Evolutionary conservation across 2,888 invertebrate species (phyloP), one percentile per base, ranked within the genome.

Genomic region (Tigriopus californicus): DNA sequence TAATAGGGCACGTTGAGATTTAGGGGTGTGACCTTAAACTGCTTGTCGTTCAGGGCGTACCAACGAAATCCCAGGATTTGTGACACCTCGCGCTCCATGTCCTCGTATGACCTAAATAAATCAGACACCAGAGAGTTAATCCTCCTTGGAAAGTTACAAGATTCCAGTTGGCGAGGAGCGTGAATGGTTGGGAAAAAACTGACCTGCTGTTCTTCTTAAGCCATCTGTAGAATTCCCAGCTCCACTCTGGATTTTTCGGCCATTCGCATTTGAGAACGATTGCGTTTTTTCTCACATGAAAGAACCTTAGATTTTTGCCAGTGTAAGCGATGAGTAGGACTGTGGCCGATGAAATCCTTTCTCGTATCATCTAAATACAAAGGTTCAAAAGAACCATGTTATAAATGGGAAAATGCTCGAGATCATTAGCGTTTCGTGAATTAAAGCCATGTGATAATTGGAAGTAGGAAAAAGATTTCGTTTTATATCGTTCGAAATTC

Each of bases 311-410:
- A 64, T 78, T 77, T 65, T 76, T 77, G 0, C 79, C 80, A 1
- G 79, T 77, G 52, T 75, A 75, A 0, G 81, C 83, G 48, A 86
- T 72, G 13, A 86, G 73, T 47, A 87, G 70, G 15, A 85, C 75
- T 0, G 85, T 86, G 0, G 82, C 76, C 1, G 85, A 84, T 4
- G 86, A 86, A 61, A 88, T 76, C 66, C 81, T 76, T 68, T 87
- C 85, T 8, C 83, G 77, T 25, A 85, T 74, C 64, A 81, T 72
- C 83, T 83, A 66, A 61, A 60, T 53, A 42, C 2, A 51, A 51
- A 2, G 12, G 12, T n/a, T 54, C 41, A 2, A 15, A 54, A 54
- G 41, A 15, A 54, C 13, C 18, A n/a, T 25, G 8, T 54, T 54
- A 13, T 15, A n/a, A 24, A n/a, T n/a, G 20, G 13, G 20, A 40